Base-by-base conservation (phyloP, 1,140 invertebrate genomes). In the Hycleus phaleratus region DNA sequence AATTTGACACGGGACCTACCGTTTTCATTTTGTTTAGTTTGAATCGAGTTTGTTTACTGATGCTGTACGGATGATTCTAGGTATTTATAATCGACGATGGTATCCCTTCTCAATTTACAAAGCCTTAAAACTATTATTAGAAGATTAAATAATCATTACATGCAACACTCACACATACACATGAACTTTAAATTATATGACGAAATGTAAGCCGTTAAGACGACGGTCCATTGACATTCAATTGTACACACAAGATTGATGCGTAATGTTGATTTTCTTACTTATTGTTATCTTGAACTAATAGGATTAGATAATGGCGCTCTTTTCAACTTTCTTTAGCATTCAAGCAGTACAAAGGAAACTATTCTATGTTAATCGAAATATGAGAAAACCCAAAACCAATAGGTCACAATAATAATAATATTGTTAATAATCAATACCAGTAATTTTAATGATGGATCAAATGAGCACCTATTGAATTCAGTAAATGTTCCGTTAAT, bases 81-180 rank as follows among this genome's bases (percentile, higher is more conserved):
- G 11, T 42, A 54, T 54, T 59, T 59, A 54, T 54, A 54, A 59
- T 48, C 7, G 26, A 24, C 7, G 42, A 43, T 48, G n/a, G 10
- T 39, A 59, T 59, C 58, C 58, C 58, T 53, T 45, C 58, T 40
- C 25, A 11, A 2, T 26, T 43, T 46, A 55, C 38, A 47, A 40
- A 48, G 40, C 48, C 45, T 60, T 56, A 55, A 46, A 52, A 56
- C 53, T 51, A 56, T 56, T 56, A 47, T 60, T 56, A 55, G 47
- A 54, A 56, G 46, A 60, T 60, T 60, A 60, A 60, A 56, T 56
- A 60, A 60, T 50, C 40, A 60, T 46, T 51, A 56, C 48, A 56
- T 60, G 46, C 46, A 49, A 49, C 11, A 42, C 40, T 7, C 11
- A 42, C 40, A 42, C 40, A 42, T 42, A 49, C 58, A 56, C 40